Percentiles rank a stretch among this genome's conserved stretches.
Conservation (phyloP, 2,888 invertebrate species). For the Matsumyia berberina region DNA sequence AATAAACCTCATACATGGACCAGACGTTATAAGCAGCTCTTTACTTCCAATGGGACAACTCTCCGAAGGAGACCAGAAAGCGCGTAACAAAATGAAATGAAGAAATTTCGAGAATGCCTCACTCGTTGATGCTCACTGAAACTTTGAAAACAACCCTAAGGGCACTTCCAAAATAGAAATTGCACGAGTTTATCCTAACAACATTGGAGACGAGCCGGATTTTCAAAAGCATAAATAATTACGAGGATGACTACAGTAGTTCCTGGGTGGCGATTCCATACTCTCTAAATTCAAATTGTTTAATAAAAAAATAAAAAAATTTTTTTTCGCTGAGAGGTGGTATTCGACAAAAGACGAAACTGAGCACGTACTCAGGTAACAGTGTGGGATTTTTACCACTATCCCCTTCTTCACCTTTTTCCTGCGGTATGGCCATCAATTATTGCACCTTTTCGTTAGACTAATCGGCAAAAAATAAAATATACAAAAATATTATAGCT, state of each 20-base stretch:
- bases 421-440: too few relatives aligned
- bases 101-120: background rate
- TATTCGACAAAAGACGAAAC: too few relatives aligned
- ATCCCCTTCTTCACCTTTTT: too few relatives aligned
- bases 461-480: too few relatives aligned
- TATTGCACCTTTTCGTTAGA: too few relatives aligned
- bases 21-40: background rate
- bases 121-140: background rate
- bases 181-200: background rate
- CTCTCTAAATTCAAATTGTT: background rate
- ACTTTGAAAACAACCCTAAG: background rate
- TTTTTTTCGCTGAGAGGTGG: too few relatives aligned
- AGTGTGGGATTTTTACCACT: too few relatives aligned
- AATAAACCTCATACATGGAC: background rate
- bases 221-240: background rate
- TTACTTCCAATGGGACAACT: background rate
- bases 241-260: background rate
- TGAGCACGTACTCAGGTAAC: too few relatives aligned
- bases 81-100: background rate
- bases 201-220: background rate
- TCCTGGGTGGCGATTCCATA: background rate
- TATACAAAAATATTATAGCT: too few relatives aligned
- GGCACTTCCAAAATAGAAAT: background rate
- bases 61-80: background rate
- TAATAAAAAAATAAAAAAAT: constrained; percentile 8